Base-by-base conservation (phyloP, 1,140 invertebrate genomes). In the Drosophila ercepeae region DNA sequence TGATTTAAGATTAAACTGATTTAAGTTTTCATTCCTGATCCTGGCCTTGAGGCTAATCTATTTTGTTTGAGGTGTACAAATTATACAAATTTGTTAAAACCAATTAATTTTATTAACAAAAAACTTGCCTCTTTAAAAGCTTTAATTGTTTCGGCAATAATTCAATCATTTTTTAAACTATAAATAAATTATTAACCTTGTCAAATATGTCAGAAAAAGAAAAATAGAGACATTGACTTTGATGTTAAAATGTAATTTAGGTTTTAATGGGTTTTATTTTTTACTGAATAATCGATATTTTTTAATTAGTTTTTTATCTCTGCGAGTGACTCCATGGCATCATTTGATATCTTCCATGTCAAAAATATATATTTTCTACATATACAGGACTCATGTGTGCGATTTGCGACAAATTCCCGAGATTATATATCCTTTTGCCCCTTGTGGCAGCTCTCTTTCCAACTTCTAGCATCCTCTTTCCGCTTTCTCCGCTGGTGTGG, bases 1-100 rank as follows among this genome's bases (percentile, higher is more conserved):
- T 18, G 23, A 50, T 49, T 74, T 44, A 25, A 21, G 51, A 76
- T 59, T 67, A 49, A 67, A 70, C 70, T 77, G 59, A 73, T 77
- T 74, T 64, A 21, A 64, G 13, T 5, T 11, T 13, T 39, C n/a
- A 16, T 39, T 39, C 4, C 4, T 13, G 6, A 14, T 39, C 36
- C 16, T 39, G 16, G 36, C 36, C 36, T 3, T 5, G 4, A 16
- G 36, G 13, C n/a, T 39, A 13, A 39, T 39, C 36, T 39, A 13
- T 39, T 13, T 16, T 2, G 13, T 11, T 32, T n/a, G 11, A n/a
- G 11, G 9, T 32, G 9, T n/a, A 11, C 36, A 39, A 39, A 8
- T 4, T 14, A 39, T 16, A 16, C 36, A 39, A 0, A 11, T 39
- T 39, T 16, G 29, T 32, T 32, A 32, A 7, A 16, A 1, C 6